These are phyloP conservation scores for Metopolophium dirhodum DNA, from an alignment of 1,140 invertebrate genomes.

Conservation along the genomic window DNA sequence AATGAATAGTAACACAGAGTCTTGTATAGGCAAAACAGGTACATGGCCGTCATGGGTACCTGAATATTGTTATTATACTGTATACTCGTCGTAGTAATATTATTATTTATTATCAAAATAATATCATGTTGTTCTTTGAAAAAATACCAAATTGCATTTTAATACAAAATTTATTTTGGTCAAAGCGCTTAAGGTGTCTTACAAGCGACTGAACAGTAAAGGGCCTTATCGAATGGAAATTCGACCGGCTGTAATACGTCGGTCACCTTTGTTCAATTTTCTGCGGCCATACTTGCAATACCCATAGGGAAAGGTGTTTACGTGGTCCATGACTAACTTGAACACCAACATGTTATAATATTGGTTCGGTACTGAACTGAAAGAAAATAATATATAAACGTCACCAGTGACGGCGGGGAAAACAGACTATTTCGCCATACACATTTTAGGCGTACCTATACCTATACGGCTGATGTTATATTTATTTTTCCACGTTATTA, in stretches of 20 bases:
- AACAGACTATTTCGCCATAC: too few species aligned
- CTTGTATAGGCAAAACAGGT: background rate
- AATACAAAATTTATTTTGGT: background rate
- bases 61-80: background rate
- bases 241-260: background rate
- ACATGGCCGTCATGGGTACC: background rate
- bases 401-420: too few species aligned
- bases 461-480: too few species aligned
- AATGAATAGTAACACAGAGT: background rate
- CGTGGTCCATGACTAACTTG: background rate
- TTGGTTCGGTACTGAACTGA: too few species aligned
- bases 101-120: background rate
- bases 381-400: too few species aligned
- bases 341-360: too few species aligned
- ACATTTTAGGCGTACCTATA: too few species aligned
- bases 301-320: background rate
- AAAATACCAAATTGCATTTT: too few species aligned
- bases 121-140: background rate
- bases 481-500: too few species aligned
- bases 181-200: background rate
- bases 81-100: background rate
- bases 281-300: background rate
- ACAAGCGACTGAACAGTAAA: background rate
- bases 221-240: background rate
- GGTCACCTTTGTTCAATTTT: background rate